These are phyloP conservation scores for Pteruthius melanotis DNA, from an alignment of 2,113 vertebrate genomes.

Conservation along the genomic window DNA sequence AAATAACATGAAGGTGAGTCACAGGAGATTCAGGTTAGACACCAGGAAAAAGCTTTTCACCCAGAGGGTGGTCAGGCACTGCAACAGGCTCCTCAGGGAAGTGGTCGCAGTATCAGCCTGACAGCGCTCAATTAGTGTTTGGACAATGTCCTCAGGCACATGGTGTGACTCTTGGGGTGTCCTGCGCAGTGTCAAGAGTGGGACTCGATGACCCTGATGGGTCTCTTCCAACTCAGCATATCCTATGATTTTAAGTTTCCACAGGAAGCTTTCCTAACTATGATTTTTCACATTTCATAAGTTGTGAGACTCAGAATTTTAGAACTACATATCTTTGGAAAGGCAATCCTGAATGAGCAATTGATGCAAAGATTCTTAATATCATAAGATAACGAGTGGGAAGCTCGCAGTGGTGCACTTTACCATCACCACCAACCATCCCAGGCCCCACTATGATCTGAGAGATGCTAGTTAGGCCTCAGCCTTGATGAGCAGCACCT, in stretches of 20 bases:
- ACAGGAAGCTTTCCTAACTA: neutral
- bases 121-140: neutral
- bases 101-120: neutral
- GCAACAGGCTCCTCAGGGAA: neutral
- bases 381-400: neutral
- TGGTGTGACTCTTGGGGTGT: neutral
- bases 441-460: too few species aligned
- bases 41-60: neutral
- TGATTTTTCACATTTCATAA: neutral
- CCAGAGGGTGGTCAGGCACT: rapidly evolving
- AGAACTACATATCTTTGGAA: neutral
- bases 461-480: neutral
- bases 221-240: neutral
- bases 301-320: neutral
- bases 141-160: neutral
- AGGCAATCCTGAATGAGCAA: neutral
- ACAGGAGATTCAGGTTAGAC: neutral
- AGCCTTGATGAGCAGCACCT: neutral
- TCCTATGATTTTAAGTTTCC: neutral
- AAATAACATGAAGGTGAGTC: neutral
- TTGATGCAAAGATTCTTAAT: neutral
- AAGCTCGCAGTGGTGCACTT: neutral
- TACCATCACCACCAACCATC: neutral
- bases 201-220: neutral
- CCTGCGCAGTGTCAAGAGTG: too few species aligned